phyloP scores from a whole-genome alignment of 2,888 invertebrate genomes.

The Amiota communis region DNA sequence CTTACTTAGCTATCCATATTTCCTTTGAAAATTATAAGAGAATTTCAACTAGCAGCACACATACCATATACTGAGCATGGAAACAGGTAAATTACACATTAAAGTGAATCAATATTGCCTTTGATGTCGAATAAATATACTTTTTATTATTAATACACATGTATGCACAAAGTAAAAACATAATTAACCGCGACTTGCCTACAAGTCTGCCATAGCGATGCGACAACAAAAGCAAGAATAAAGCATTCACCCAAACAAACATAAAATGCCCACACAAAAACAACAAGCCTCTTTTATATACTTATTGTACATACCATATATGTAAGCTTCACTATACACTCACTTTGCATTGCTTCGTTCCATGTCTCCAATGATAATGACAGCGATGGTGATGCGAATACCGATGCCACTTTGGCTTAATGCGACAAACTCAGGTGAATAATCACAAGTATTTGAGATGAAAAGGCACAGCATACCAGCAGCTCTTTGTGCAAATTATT shows the following conservation, averaged over 20 bases:
- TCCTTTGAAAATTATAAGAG: too few species aligned
- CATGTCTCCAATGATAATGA: background rate
- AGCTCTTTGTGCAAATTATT: constrained; percentile 19
- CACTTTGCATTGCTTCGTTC: background rate
- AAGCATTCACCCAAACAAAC: background rate
- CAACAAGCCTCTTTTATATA: background rate
- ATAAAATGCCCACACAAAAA: background rate
- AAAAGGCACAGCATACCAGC: background rate
- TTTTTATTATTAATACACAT: too few species aligned
- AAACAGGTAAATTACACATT: constrained; percentile 51
- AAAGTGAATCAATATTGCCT: constrained; percentile 55
- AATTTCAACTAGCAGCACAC: too few species aligned
- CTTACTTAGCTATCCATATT: too few species aligned
- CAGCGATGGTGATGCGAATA: background rate
- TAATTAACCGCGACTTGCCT: constrained; percentile 62
- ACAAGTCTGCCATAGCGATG: constrained; percentile 36
- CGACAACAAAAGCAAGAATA: constrained; percentile 26
- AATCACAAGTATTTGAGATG: constrained; percentile 12
- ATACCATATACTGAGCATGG: too few species aligned
- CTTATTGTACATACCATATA: too few species aligned
- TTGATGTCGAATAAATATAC: too few species aligned
- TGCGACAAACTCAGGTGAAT: constrained; percentile 61
- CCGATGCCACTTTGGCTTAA: constrained; percentile 45
- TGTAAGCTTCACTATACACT: background rate
- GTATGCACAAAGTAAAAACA: constrained; percentile 58